These are phyloP conservation scores for Apotomis turbidana DNA, from an alignment of 2,888 invertebrate species.

Conservation along the genomic window DNA sequence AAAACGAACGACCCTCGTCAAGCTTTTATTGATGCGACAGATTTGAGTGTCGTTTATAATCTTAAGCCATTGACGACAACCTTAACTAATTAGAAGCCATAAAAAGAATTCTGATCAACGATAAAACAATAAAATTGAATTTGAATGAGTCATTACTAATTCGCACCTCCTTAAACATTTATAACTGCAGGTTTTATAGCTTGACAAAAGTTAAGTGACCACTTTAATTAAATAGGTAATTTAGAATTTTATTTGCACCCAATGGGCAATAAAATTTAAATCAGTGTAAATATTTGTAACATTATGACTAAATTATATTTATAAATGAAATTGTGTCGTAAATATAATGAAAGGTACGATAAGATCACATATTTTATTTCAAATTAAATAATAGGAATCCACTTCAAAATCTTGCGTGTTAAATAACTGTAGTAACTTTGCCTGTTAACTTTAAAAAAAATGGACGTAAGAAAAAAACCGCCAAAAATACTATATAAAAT, in stretches of 20 bases:
- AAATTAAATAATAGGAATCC: too few species aligned
- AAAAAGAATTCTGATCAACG: constrained; percentile 34
- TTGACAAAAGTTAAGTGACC: not conserved
- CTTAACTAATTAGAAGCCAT: constrained; percentile 37
- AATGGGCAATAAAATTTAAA: not conserved
- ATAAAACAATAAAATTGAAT: constrained; percentile 41
- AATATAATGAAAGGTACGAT: too few species aligned
- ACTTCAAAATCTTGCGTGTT: too few species aligned
- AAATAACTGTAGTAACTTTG: too few species aligned
- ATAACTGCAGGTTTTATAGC: constrained; percentile 11
- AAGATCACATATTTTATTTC: too few species aligned
- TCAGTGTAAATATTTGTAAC: too few species aligned
- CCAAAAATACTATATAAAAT: too few species aligned
- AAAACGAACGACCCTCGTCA: constrained; percentile 79
- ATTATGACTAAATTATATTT: too few species aligned
- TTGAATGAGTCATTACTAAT: constrained; percentile 35
- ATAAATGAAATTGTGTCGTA: too few species aligned
- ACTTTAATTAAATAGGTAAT: constrained; percentile 6
- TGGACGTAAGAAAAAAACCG: too few species aligned
- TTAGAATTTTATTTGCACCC: constrained; percentile 12
- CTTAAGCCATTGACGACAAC: constrained; percentile 65
- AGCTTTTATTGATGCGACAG: constrained; percentile 76
- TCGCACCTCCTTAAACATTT: constrained; percentile 26
- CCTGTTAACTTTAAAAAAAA: too few species aligned
- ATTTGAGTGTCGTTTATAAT: constrained; percentile 72